A percentile compares a stretch with the other conserved stretches of the same genome.
Evolutionary conservation across 2,113 vertebrate species (phyloP).

Genomic region (Corythornis vintsioides): DNA sequence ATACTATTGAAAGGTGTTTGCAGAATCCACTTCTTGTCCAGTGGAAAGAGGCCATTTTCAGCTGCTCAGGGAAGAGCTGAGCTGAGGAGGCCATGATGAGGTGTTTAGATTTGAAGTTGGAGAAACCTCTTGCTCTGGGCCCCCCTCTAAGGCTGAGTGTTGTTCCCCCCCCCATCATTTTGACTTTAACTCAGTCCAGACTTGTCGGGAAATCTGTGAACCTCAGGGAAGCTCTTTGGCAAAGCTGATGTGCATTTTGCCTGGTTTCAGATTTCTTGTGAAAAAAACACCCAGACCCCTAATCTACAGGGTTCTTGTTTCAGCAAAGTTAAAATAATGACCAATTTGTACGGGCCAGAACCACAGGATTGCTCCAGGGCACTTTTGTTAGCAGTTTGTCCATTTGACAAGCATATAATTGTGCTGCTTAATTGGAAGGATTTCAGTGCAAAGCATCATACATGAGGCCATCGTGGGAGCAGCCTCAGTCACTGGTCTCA

Average conservation of each 20-base stretch:
- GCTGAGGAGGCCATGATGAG: not conserved
- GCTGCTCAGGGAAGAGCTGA: not conserved
- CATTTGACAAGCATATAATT: not conserved
- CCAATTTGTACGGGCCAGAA: not conserved
- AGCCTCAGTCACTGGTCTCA: not conserved
- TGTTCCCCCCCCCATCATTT: not conserved
- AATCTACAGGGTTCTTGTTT: not conserved
- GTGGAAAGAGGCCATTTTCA: fast-evolving
- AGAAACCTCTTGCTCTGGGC: not conserved
- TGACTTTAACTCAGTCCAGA: conserved; percentile 29
- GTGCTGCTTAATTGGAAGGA: not conserved
- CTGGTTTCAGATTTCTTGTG: not conserved
- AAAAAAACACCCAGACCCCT: not conserved
- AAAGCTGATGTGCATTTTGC: not conserved
- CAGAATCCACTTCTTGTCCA: not conserved
- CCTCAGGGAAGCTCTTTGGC: conserved; percentile 16
- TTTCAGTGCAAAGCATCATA: not conserved
- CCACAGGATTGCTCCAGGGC: not conserved
- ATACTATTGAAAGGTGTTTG: not conserved
- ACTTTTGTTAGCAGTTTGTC: not conserved
- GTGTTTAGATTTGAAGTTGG: not conserved
- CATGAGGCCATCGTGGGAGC: not conserved
- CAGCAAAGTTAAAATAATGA: conserved; percentile 1
- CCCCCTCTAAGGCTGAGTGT: not conserved
- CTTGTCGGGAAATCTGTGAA: not conserved